A percentile compares a stretch with the other conserved stretches of the same genome.
phyloP scores from a whole-genome alignment of 2,113 vertebrate genomes.

The Himantopus leucocephalus region DNA sequence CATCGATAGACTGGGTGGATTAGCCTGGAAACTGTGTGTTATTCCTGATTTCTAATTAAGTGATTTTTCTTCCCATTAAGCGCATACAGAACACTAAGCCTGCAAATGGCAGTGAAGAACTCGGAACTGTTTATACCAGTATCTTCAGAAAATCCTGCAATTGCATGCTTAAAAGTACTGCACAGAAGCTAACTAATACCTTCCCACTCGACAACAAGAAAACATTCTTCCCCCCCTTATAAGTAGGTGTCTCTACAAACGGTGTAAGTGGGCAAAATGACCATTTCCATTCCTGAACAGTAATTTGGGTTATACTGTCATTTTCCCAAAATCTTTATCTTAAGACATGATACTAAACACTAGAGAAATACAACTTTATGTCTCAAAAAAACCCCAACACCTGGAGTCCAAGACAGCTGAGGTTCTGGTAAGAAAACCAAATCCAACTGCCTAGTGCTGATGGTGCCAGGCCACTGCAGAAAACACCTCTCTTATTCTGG shows the following conservation, averaged over 20 bases:
- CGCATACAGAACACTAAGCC: not conserved
- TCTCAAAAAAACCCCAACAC: not conserved
- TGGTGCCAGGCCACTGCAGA: not conserved
- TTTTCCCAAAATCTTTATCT: not conserved
- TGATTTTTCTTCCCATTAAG: not conserved
- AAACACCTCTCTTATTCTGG: not conserved
- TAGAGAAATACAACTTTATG: not conserved
- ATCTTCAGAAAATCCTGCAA: not conserved
- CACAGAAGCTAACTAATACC: not conserved
- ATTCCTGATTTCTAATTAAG: not conserved
- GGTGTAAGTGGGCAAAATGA: not conserved
- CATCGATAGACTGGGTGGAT: not conserved
- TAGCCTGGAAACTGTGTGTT: not conserved
- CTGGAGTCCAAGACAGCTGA: not conserved
- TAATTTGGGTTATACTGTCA: not conserved
- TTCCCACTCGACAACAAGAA: not conserved
- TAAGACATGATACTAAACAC: not conserved
- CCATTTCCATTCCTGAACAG: not conserved
- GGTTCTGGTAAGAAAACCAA: not conserved
- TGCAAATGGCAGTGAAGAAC: not conserved
- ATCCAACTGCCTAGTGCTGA: not conserved
- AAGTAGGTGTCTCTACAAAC: not conserved
- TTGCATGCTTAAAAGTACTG: not conserved
- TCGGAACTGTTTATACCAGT: accelerated
- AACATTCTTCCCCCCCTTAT: not conserved